These are phyloP conservation scores for Liopterus haemorrhoidalis DNA, from an alignment of 2,888 invertebrate species.

Conservation along the genomic window DNA sequence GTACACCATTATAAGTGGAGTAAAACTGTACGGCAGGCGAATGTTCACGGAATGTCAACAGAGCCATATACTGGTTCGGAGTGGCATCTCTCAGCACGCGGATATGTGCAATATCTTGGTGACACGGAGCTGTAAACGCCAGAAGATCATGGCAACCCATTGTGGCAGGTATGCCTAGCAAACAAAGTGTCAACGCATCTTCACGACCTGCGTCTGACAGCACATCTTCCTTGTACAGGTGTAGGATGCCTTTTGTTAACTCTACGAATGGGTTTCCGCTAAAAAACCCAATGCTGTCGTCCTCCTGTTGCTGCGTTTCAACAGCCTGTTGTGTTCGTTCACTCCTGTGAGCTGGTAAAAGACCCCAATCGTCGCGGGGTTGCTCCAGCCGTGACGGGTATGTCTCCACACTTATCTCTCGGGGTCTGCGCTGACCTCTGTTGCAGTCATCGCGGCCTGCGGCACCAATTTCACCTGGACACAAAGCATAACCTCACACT, in stretches of 20 bases:
- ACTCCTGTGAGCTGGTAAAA: slow-evolving; percentile 58
- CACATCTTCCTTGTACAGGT: slow-evolving; percentile 89
- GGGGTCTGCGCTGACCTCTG: slow-evolving; percentile 62
- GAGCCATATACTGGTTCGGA: slow-evolving; percentile 96
- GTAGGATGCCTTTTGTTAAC: slow-evolving; percentile 92
- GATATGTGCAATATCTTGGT: slow-evolving; percentile 82
- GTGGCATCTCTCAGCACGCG: slow-evolving; percentile 85
- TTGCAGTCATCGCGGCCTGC: slow-evolving; percentile 46
- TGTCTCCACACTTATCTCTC: slow-evolving; percentile 73
- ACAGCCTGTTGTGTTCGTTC: slow-evolving; percentile 43
- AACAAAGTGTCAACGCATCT: slow-evolving; percentile 72
- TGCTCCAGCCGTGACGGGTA: slow-evolving; percentile 62
- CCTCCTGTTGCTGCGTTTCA: slow-evolving; percentile 34
- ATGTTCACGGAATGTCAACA: slow-evolving; percentile 76
- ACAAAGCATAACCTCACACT: too few relatives aligned
- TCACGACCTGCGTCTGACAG: slow-evolving; percentile 45
- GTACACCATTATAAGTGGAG: slow-evolving; percentile 83
- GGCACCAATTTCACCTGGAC: slow-evolving; percentile 28
- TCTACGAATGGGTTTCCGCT: slow-evolving; percentile 97
- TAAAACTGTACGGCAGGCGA: slow-evolving; percentile 87
- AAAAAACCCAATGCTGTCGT: slow-evolving; percentile 68
- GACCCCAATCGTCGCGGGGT: slow-evolving; percentile 48
- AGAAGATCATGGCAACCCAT: slow-evolving; percentile 90
- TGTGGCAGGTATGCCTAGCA: slow-evolving; percentile 83
- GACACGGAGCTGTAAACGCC: slow-evolving; percentile 90